A percentile compares a stretch with the other conserved stretches of the same genome.
These are phyloP conservation scores for Camelus dromedarius DNA, from an alignment of 2,113 vertebrate species.

Conservation along the genomic window DNA sequence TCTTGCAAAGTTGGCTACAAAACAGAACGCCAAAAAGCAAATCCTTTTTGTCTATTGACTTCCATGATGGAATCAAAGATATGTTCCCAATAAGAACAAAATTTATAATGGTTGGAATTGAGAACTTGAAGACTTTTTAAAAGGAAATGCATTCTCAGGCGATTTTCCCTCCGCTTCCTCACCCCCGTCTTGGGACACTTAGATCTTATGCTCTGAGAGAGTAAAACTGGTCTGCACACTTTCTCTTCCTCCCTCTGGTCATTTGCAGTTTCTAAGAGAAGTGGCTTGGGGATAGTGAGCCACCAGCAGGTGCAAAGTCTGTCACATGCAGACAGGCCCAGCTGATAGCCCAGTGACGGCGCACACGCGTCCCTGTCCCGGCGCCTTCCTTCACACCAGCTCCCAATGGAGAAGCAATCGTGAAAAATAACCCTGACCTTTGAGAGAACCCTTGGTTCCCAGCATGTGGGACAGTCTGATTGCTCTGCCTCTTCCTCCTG, in stretches of 20 bases:
- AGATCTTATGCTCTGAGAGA: neutral
- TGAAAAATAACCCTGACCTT: neutral
- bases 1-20: neutral
- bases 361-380: rapidly evolving
- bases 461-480: neutral
- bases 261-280: neutral
- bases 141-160: neutral
- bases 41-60: neutral
- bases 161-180: neutral
- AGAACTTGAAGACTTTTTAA: neutral
- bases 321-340: neutral
- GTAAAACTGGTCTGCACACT: neutral
- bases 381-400: neutral
- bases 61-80: slow-evolving; percentile 13
- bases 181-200: neutral
- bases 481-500: neutral
- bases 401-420: neutral
- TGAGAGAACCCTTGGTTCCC: neutral
- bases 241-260: neutral
- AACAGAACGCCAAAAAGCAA: neutral
- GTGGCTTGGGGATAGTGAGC: neutral
- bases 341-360: rapidly evolving
- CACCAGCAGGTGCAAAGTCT: neutral
- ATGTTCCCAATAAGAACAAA: neutral
- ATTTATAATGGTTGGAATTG: neutral